These are phyloP conservation scores for Phortica magna DNA, from an alignment of 2,888 invertebrate species.

Conservation along the genomic window DNA sequence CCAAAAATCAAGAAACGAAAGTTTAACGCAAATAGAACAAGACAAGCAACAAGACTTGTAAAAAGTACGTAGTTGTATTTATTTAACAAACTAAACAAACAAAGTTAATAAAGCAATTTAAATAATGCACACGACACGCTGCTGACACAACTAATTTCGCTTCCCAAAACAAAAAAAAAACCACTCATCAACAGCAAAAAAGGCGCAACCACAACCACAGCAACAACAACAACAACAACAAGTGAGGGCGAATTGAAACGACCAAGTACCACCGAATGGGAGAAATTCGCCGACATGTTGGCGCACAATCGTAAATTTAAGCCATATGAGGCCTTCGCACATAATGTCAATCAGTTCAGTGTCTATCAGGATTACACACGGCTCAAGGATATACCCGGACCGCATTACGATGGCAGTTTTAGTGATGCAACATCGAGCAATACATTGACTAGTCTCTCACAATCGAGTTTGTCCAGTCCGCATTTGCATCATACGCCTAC, in stretches of 20 bases:
- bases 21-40: conserved; percentile 38
- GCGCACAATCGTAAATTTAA: conserved; percentile 70
- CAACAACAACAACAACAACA: conserved; percentile 18
- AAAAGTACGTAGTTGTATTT: conserved; percentile 51
- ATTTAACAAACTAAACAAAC: not conserved
- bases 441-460: conserved; percentile 59
- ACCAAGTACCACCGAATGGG: conserved; percentile 74
- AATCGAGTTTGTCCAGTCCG: conserved; percentile 64
- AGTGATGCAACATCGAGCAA: conserved; percentile 52
- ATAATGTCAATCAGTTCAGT: conserved; percentile 59
- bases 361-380: conserved; percentile 65
- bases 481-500: conserved; percentile 54
- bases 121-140: not conserved
- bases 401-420: conserved; percentile 61
- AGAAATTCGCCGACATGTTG: conserved; percentile 73
- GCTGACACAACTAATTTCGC: not conserved
- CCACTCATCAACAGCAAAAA: conserved; percentile 13
- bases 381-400: conserved; percentile 54
- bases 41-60: conserved; percentile 47
- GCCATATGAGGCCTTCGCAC: conserved; percentile 67
- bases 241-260: conserved; percentile 50
- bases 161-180: conserved; percentile 2
- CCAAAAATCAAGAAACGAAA: conserved; percentile 45
- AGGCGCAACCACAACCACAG: conserved; percentile 34
- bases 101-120: not conserved